Conservation (phyloP, 2,888 invertebrate genomes). For the Eremobia ochroleuca region DNA sequence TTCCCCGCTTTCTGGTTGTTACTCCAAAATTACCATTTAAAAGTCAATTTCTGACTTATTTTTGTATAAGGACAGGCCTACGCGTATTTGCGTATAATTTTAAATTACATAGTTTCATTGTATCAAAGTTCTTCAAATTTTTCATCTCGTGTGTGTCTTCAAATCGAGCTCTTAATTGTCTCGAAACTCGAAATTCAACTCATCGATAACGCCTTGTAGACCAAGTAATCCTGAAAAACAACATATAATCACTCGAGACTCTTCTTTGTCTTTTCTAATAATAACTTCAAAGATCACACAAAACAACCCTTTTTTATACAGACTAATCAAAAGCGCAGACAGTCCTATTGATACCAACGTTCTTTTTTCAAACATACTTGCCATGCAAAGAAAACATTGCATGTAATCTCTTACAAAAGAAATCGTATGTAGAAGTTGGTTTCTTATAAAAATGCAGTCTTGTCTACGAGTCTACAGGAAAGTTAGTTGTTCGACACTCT, state of each 20-base stretch:
- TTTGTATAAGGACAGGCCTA: neutral
- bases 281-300: neutral
- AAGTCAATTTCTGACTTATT: neutral
- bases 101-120: neutral
- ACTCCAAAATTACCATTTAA: neutral
- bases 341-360: slow-evolving; percentile 16
- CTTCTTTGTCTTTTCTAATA: neutral
- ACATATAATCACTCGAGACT: neutral
- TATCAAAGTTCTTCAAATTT: neutral
- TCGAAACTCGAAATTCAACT: neutral
- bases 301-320: neutral
- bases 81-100: neutral
- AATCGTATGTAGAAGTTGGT: slow-evolving; percentile 44
- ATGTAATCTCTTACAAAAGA: slow-evolving; percentile 35
- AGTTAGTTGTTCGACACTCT: slow-evolving; percentile 40
- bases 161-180: neutral
- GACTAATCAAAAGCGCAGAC: slow-evolving; percentile 9
- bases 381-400: slow-evolving; percentile 52
- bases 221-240: neutral
- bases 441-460: slow-evolving; percentile 56
- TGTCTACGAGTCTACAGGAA: slow-evolving; percentile 27
- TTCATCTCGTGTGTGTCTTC: no score
- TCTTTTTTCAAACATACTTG: slow-evolving; percentile 15
- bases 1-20: neutral
- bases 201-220: neutral